These are phyloP conservation scores for Timema cristinae DNA, from an alignment of 2,888 invertebrate species.

Conservation along the genomic window DNA sequence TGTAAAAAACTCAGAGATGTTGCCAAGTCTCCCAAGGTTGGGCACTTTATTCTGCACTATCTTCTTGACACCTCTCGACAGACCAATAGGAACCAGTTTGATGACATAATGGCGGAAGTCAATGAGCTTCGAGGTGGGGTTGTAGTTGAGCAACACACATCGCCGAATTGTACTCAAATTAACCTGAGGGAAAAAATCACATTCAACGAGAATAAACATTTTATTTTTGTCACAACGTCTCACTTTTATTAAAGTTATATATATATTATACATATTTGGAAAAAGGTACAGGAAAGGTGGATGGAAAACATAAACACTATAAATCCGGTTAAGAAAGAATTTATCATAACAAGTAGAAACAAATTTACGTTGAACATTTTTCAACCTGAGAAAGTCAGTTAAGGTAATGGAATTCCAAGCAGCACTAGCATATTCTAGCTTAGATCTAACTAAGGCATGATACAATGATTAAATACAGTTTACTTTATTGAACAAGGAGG, in stretches of 20 bases:
- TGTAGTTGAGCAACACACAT: constrained; percentile 88
- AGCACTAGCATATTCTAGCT: no score
- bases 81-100: constrained; percentile 83
- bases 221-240: neutral
- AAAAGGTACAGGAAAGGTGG: no score
- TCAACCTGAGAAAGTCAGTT: no score
- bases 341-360: no score
- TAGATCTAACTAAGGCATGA: no score
- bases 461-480: no score
- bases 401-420: no score
- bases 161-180: constrained; percentile 81
- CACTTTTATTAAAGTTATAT: neutral
- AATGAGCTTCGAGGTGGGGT: constrained; percentile 74
- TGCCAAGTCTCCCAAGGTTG: constrained; percentile 75
- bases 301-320: no score
- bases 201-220: neutral
- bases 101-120: constrained; percentile 96
- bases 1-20: constrained; percentile 82
- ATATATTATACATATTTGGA: constrained; percentile 7
- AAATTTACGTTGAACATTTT: no score
- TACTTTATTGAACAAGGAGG: no score
- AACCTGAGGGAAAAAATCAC: constrained; percentile 54
- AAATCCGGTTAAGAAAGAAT: no score
- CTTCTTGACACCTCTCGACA: constrained; percentile 89
- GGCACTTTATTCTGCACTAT: constrained; percentile 88